These are phyloP conservation scores for Tychaedon coryphoeus DNA, from an alignment of 2,113 vertebrate genomes.

Conservation along the genomic window DNA sequence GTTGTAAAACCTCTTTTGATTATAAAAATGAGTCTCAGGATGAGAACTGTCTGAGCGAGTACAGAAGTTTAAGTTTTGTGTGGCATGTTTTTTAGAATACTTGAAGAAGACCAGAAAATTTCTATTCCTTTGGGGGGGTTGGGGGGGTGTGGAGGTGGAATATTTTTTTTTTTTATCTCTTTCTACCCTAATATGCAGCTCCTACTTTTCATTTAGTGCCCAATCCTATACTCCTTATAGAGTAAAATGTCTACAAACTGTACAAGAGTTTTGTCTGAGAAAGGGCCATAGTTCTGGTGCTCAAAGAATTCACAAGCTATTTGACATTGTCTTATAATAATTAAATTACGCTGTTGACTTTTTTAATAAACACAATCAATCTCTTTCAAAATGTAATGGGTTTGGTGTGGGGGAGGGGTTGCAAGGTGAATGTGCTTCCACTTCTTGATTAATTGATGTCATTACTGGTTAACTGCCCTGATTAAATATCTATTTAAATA, in stretches of 20 bases:
- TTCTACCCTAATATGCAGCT: not conserved
- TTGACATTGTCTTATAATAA: conserved; percentile 64
- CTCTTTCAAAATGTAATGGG: conserved; percentile 49
- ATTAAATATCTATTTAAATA: conserved; percentile 66
- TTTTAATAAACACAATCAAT: conserved; percentile 64
- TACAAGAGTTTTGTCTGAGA: not conserved
- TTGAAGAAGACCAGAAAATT: not conserved
- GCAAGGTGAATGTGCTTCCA: conserved; percentile 62
- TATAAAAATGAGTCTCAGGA: not conserved
- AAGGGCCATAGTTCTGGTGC: not conserved
- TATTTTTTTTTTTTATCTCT: accelerated
- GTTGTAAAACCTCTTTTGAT: not conserved
- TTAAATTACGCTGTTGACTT: conserved; percentile 23
- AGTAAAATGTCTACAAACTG: not conserved
- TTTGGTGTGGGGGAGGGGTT: conserved; percentile 27
- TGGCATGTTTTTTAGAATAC: not conserved
- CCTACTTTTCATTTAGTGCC: not conserved
- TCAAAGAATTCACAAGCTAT: conserved; percentile 5
- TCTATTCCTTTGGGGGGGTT: not conserved
- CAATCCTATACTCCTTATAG: not conserved
- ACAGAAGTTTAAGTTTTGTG: not conserved
- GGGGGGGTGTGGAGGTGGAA: not conserved
- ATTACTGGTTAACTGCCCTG: conserved; percentile 58
- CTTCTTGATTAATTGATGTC: conserved; percentile 71
- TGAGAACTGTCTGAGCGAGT: not conserved